Evolutionary conservation across 2,888 invertebrate genomes (phyloP), one percentile per base, ranked within the genome.

Genomic region (Agrypnus murinus): DNA sequence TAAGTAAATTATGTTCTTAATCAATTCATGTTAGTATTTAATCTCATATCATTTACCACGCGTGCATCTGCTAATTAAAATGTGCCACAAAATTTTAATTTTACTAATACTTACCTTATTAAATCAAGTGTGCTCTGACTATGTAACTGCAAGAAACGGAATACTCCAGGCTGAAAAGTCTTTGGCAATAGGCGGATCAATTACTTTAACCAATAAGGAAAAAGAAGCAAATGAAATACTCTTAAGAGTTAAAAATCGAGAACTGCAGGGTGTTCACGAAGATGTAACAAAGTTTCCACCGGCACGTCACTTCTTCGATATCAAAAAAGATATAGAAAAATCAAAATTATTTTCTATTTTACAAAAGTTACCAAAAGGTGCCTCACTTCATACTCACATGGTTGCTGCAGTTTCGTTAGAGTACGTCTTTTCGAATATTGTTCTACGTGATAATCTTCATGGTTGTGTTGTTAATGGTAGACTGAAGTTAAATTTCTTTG

Each of bases 341-440:
- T 92, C 93, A 0, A 86, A 89, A 72, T 89, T 93, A 0, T 93
- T 90, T 78, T 83, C 88, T 74, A 86, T 92, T 7, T 88, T 94
- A 9, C 86, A 87, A 65, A 83, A 83, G 19, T 89, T 94, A 89
- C 94, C 94, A 0, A 94, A 94, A 84, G 94, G 92, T 3, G 92
- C 88, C 0, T 88, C 90, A 0, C 82, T 93, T 14, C 93, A 93
- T 81, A 87, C 90, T 0, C 94, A 94, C 79, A 90, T 92, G 74
- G 89, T 90, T 68, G 91, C 91, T 0, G 84, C 92, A 0, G 87
- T 89, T 15, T 90, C 90, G 5, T 86, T 89, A 0, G 90, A 92
- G 72, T 92, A 88, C 74, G 77, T 93, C 0, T 80, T 92, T 40
- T 78, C 84, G 4, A 88, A 91, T 45, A 78, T 93, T 31, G 92